These are phyloP conservation scores for Microcebus jonahi DNA, from an alignment of 2,113 vertebrate species.

Conservation along the genomic window DNA sequence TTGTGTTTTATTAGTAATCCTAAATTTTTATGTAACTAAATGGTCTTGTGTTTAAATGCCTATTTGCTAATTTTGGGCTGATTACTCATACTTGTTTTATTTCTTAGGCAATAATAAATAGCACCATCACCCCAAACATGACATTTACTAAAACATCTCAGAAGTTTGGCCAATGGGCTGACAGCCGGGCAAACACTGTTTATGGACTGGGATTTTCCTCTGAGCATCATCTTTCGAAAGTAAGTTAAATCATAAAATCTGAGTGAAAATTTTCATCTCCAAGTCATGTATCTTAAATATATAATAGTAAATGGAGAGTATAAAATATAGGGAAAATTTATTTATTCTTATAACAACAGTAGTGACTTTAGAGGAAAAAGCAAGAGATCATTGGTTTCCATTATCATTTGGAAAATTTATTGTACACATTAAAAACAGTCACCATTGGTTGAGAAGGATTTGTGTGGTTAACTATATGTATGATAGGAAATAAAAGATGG, in stretches of 20 bases:
- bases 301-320: not conserved
- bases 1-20: not conserved
- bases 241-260: constrained; percentile 81
- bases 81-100: constrained; percentile 51
- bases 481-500: constrained; percentile 3
- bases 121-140: constrained; percentile 99
- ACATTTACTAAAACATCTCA: constrained; percentile 99
- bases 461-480: not conserved
- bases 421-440: not conserved
- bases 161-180: constrained; percentile 99
- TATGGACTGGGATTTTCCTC: constrained; percentile 99
- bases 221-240: constrained; percentile 98
- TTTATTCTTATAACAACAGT: constrained; percentile 23
- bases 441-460: not conserved
- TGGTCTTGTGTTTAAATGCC: not conserved
- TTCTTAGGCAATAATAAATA: constrained; percentile 99
- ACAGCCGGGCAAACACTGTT: constrained; percentile 98
- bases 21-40: constrained; percentile 2
- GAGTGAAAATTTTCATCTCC: constrained; percentile 26
- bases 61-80: not conserved
- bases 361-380: constrained; percentile 33
- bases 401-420: not conserved
- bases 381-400: not conserved
- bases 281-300: not conserved
- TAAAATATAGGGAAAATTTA: constrained; percentile 15